Base-by-base conservation (phyloP, 2,888 invertebrate genomes). In the Shargacucullia verbasci region DNA sequence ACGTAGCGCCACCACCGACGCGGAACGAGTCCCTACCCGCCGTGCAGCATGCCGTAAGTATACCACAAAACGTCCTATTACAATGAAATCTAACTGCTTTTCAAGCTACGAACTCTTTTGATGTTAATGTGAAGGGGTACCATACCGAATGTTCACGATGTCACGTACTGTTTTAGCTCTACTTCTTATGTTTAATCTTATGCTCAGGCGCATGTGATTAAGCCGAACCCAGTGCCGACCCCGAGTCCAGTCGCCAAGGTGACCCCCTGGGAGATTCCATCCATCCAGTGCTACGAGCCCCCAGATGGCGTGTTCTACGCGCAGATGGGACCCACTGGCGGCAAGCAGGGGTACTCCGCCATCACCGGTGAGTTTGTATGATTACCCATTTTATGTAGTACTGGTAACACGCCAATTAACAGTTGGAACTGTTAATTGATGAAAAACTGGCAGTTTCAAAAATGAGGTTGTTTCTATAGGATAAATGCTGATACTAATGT, bases 321-420 rank as follows among this genome's bases (percentile, higher is more conserved):
- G 1, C 98, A 98, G 90, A 97, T 98, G 96, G 98, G 98, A 6
- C 98, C 98, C 13, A 98, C 98, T 4, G 98, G 98, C 1, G 98
- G 98, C 25, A 97, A 97, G 85, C 96, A 96, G 77, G 98, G 98
- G 20, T 98, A 98, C 88, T 95, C 97, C 10, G 98, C 98, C 1
- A 98, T 98, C 48, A 98, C 98, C 48, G 97, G 97, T 97, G 80
- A 76, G 43, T 35, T 34, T 11, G 3, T 9, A 34, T 34, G 11
- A 12, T 12, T 12, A 7, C 8, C 4, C 9, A 29, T 29, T 29
- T 29, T 29, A 29, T 29, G 20, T 29, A 7, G 7, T 9, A 6
- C 1, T 29, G 29, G 29, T 29, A 5, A 27, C 27, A 5, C 4
- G 7, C 27, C 7, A 27, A 27, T 27, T 7, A 3, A 27, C 27